These are phyloP conservation scores for Lysandra coridon DNA, from an alignment of 2,888 invertebrate species.

Conservation along the genomic window DNA sequence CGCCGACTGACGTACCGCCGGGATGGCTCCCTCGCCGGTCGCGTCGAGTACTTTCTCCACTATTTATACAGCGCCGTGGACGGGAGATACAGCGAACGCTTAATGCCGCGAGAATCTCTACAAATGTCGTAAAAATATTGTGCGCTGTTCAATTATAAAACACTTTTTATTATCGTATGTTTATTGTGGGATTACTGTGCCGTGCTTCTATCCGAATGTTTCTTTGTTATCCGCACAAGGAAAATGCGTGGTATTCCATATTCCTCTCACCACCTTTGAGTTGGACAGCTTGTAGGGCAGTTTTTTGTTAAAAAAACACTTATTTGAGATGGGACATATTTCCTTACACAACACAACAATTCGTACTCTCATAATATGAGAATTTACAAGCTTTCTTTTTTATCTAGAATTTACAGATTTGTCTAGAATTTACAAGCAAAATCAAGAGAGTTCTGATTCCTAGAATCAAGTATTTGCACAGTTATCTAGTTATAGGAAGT, in stretches of 20 bases:
- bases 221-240: not conserved
- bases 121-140: not conserved
- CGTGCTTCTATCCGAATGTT: not conserved
- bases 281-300: not conserved
- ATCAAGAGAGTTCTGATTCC: not conserved
- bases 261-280: not conserved
- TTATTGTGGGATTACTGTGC: not conserved
- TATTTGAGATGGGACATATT: not conserved
- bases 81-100: slow-evolving; percentile 27
- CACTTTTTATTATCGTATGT: not conserved
- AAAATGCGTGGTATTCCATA: not conserved
- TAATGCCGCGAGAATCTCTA: slow-evolving; percentile 7
- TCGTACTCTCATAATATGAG: not conserved
- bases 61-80: slow-evolving; percentile 27
- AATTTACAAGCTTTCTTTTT: too few species aligned
- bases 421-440: not conserved
- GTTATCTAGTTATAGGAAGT: slow-evolving; percentile 14
- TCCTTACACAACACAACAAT: too few species aligned
- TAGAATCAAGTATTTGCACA: slow-evolving; percentile 6
- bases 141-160: not conserved
- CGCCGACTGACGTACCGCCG: slow-evolving; percentile 52
- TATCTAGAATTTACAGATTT: not conserved
- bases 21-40: slow-evolving; percentile 44
- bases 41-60: slow-evolving; percentile 42
- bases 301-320: not conserved